Evolutionary conservation across 2,888 invertebrate species (phyloP).

Genomic region (Scaptomyza cyrtandrae): DNA sequence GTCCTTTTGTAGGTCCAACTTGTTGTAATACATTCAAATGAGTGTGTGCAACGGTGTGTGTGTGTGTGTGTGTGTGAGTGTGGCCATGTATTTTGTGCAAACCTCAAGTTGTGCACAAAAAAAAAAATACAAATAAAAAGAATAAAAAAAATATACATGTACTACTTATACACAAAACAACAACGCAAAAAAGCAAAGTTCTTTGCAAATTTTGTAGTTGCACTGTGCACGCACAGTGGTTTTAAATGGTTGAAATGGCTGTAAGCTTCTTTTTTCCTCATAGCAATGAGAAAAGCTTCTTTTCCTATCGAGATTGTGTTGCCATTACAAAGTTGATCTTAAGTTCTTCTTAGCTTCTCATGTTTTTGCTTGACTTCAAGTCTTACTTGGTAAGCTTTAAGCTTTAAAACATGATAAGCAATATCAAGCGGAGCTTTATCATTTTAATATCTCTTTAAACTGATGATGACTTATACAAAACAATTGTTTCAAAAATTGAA

Average conservation of each 20-base stretch:
- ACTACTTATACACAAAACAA: slow-evolving; percentile 16
- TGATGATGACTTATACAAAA: no score
- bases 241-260: background rate
- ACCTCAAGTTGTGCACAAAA: slow-evolving; percentile 61
- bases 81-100: slow-evolving; percentile 50
- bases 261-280: background rate
- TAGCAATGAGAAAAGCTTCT: no score
- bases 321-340: no score
- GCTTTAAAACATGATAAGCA: no score
- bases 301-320: no score
- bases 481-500: no score
- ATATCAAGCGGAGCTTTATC: no score
- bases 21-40: slow-evolving; percentile 77
- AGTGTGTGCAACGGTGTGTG: slow-evolving; percentile 30
- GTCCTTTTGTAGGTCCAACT: slow-evolving; percentile 66
- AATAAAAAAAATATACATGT: slow-evolving; percentile 2
- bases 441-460: no score
- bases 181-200: slow-evolving; percentile 25
- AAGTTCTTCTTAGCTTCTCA: no score
- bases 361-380: background rate
- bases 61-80: slow-evolving; percentile 17
- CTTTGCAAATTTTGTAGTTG: slow-evolving; percentile 29
- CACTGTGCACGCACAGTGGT: slow-evolving; percentile 47
- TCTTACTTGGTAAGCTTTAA: no score
- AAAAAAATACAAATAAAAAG: background rate